Conservation (phyloP, 2,888 invertebrate species). For the Philereme vetulata region DNA sequence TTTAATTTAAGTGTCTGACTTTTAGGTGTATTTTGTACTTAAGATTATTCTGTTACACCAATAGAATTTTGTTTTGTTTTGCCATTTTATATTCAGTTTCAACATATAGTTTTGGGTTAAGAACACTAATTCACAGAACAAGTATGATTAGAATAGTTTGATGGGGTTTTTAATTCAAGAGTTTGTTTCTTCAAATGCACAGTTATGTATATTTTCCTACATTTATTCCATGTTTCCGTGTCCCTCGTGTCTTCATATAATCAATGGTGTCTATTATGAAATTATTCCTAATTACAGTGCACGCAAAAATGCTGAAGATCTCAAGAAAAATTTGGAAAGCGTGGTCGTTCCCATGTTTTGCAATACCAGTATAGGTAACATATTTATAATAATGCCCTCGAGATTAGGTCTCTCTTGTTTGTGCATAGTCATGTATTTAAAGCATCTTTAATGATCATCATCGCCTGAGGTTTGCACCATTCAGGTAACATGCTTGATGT, state of each 20-base stretch:
- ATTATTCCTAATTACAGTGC: slow-evolving; percentile 90
- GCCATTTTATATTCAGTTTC: no score
- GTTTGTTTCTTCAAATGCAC: slow-evolving; percentile 11
- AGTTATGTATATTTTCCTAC: slow-evolving; percentile 13
- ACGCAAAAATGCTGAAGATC: slow-evolving; percentile 96
- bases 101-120: no score
- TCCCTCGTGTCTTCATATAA: slow-evolving; percentile 47
- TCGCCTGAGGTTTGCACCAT: slow-evolving; percentile 73
- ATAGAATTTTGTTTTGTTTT: no score
- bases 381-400: slow-evolving; percentile 83
- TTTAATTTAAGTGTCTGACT: no score
- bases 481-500: slow-evolving; percentile 78
- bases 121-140: background rate
- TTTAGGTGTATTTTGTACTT: no score
- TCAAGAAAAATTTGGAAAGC: slow-evolving; percentile 96
- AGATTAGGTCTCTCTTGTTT: slow-evolving; percentile 75
- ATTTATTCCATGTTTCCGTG: slow-evolving; percentile 44
- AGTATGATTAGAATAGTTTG: slow-evolving; percentile 7
- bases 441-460: slow-evolving; percentile 66
- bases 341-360: slow-evolving; percentile 99
- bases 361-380: slow-evolving; percentile 91
- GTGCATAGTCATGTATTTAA: slow-evolving; percentile 74
- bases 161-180: slow-evolving; percentile 3
- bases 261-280: slow-evolving; percentile 79
- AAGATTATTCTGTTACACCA: no score